Percentiles rank a stretch among this genome's conserved stretches.
These are phyloP conservation scores for Oplegnathus fasciatus DNA, from an alignment of 2,113 vertebrate genomes.

Conservation along the genomic window DNA sequence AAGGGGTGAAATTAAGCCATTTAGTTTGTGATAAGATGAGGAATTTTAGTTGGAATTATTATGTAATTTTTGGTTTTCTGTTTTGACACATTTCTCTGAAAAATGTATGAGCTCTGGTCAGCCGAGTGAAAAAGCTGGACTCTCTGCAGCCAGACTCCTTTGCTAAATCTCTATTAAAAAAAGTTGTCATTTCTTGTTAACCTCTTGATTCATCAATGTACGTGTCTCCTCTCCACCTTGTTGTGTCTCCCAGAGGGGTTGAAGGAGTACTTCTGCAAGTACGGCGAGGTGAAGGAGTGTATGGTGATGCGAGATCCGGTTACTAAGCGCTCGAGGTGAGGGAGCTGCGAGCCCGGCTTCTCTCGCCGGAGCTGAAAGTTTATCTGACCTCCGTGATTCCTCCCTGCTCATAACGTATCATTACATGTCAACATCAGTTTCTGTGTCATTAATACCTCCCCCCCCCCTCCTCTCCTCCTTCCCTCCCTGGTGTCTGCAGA, in stretches of 20 bases:
- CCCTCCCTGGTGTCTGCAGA: constrained; percentile 81
- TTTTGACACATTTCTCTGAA: constrained; percentile 1
- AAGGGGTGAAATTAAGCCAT: constrained; percentile 26
- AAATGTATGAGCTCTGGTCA: constrained; percentile 10
- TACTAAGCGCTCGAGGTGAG: constrained; percentile 99
- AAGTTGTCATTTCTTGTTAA: constrained; percentile 3
- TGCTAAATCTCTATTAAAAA: neutral
- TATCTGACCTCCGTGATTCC: constrained; percentile 82
- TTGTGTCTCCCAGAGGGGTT: constrained; percentile 91
- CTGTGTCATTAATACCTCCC: constrained; percentile 63
- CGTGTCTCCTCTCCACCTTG: constrained; percentile 2
- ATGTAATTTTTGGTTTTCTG: neutral
- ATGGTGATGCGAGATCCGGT: constrained; percentile 99
- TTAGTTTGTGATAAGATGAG: neutral
- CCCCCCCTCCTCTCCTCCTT: neutral
- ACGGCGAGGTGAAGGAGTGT: constrained; percentile 99
- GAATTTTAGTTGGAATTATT: neutral
- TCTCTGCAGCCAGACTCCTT: neutral
- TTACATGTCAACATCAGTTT: constrained; percentile 68
- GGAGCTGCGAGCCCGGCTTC: constrained; percentile 60
- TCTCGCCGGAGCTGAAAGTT: constrained; percentile 74
- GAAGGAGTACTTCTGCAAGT: constrained; percentile 99
- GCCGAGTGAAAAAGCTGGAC: constrained; percentile 6
- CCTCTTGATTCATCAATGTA: neutral
- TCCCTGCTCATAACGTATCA: constrained; percentile 69